A percentile compares a stretch with the other conserved stretches of the same genome.
These are phyloP conservation scores for Periophthalmus modestus DNA, from an alignment of 2,113 vertebrate species.

Conservation along the genomic window DNA sequence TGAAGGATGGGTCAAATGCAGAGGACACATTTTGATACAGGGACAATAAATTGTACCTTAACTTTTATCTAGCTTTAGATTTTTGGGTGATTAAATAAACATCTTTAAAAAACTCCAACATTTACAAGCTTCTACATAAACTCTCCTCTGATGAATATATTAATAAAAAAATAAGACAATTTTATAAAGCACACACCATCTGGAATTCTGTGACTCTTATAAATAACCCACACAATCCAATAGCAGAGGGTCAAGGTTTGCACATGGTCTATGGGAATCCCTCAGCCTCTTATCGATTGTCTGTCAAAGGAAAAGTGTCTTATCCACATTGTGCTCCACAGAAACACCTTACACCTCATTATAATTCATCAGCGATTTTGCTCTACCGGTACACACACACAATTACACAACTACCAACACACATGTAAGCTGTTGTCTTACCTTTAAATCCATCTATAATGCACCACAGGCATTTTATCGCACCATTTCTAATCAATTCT, in stretches of 20 bases:
- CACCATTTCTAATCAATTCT: background rate
- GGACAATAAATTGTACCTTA: too few species aligned
- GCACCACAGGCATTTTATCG: slow-evolving; percentile 43
- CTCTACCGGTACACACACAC: slow-evolving; percentile 33
- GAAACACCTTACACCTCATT: slow-evolving; percentile 70
- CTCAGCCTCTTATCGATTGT: slow-evolving; percentile 64
- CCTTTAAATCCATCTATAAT: slow-evolving; percentile 77
- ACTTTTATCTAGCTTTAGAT: background rate
- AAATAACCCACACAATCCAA: slow-evolving; percentile 59
- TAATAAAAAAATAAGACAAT: background rate
- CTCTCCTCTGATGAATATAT: background rate
- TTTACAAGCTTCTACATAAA: background rate
- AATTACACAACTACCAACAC: slow-evolving; percentile 42
- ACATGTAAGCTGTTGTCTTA: slow-evolving; percentile 47
- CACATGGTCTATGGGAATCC: slow-evolving; percentile 60
- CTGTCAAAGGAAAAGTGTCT: slow-evolving; percentile 52
- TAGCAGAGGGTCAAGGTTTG: slow-evolving; percentile 64
- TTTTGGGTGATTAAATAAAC: background rate
- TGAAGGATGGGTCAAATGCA: too few species aligned
- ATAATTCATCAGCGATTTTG: slow-evolving; percentile 74
- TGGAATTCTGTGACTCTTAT: slow-evolving; percentile 41
- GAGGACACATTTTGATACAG: too few species aligned
- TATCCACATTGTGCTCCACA: slow-evolving; percentile 60
- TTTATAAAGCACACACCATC: slow-evolving; percentile 30
- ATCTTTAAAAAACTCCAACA: background rate